phyloP scores from a whole-genome alignment of 2,113 vertebrate species.

The western clawed frog (Xenopus tropicalis) region DNA sequence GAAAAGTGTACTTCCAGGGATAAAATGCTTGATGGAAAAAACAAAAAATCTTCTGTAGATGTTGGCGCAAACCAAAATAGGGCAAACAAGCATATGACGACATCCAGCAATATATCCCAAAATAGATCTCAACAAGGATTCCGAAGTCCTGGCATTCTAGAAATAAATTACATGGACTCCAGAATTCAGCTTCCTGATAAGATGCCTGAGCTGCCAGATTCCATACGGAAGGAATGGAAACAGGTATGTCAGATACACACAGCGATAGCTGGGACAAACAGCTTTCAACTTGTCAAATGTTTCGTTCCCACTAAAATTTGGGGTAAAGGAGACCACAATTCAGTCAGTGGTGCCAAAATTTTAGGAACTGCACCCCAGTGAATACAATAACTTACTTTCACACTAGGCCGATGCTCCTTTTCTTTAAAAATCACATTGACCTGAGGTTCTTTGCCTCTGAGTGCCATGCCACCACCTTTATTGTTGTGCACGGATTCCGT shows the following conservation, averaged over 20 bases:
- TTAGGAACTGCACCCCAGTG: no score
- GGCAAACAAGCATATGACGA: background rate
- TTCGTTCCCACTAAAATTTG: no score
- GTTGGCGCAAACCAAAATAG: background rate
- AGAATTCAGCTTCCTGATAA: constrained; percentile 47
- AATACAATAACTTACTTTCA: no score
- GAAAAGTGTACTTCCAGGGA: constrained; percentile 48
- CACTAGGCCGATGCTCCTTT: no score
- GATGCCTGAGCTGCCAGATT: constrained; percentile 53
- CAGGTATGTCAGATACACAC: constrained; percentile 67
- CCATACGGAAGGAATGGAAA: constrained; percentile 84
- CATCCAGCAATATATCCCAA: constrained; percentile 1
- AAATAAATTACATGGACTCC: constrained; percentile 65
- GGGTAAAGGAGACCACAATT: no score
- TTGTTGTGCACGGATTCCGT: no score
- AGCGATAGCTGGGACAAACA: no score
- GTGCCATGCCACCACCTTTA: no score
- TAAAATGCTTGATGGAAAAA: background rate
- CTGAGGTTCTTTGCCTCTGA: no score
- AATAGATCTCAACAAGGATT: background rate
- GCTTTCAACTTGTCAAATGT: no score
- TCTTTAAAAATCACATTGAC: no score
- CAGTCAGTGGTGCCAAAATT: no score
- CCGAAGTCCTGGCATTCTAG: constrained; percentile 39
- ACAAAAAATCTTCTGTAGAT: constrained; percentile 2